Evolutionary conservation across 1,140 invertebrate genomes (phyloP).

Genomic region (Dendrolimus kikuchii): DNA sequence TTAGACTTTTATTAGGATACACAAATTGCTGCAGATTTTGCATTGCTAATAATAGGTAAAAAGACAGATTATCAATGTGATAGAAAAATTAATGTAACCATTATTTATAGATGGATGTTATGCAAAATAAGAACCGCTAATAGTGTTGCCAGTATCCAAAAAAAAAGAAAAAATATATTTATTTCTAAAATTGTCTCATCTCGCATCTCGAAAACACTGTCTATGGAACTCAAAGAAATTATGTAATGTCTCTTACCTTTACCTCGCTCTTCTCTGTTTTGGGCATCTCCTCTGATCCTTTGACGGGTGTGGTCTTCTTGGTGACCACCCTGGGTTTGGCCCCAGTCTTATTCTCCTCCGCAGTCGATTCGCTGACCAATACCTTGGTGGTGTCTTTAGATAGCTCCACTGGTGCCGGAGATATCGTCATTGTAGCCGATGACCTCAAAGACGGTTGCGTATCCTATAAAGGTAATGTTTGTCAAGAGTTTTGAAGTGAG

Average conservation of each 20-base stretch:
- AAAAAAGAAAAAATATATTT: neutral
- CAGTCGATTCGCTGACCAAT: slow-evolving; percentile 22
- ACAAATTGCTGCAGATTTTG: too few species aligned
- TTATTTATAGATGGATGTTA: too few species aligned
- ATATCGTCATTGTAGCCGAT: slow-evolving; percentile 59
- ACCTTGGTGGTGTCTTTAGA: slow-evolving; percentile 28
- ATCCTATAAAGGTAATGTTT: slow-evolving; percentile 16
- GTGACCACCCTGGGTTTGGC: slow-evolving; percentile 26
- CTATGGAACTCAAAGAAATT: neutral
- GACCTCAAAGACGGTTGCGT: slow-evolving; percentile 43
- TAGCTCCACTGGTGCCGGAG: slow-evolving; percentile 30
- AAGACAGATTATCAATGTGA: too few species aligned
- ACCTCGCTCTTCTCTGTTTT: slow-evolving; percentile 37
- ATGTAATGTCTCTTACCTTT: slow-evolving; percentile 40
- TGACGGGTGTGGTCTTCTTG: slow-evolving; percentile 35
- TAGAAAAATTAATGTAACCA: too few species aligned
- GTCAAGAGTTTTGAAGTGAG: neutral
- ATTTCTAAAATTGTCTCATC: slow-evolving; percentile 1
- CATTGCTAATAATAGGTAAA: too few species aligned
- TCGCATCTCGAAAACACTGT: too few species aligned
- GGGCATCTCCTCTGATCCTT: slow-evolving; percentile 33
- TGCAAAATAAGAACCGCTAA: too few species aligned
- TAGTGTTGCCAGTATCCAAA: too few species aligned
- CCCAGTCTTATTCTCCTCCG: slow-evolving; percentile 34
- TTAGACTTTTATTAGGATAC: too few species aligned